phyloP scores from a whole-genome alignment of 2,113 vertebrate species.

The Microtus oregoni region DNA sequence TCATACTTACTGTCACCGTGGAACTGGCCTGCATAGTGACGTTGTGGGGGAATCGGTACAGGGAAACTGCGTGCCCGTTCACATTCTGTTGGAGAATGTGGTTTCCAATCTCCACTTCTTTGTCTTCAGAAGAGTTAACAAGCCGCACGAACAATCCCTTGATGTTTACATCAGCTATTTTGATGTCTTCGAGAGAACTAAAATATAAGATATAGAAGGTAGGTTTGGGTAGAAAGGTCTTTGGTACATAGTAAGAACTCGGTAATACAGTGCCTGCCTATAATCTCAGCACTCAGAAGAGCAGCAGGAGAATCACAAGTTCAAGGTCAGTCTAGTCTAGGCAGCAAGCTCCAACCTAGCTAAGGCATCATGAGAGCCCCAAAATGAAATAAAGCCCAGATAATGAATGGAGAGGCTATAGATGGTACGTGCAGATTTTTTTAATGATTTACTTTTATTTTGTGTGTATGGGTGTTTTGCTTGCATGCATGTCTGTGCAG shows the following conservation, averaged over 20 bases:
- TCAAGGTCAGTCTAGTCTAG: not conserved
- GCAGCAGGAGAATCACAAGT: not conserved
- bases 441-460: not conserved
- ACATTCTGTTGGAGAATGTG: slow-evolving; percentile 82
- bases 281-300: not conserved
- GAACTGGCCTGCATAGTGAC: slow-evolving; percentile 71
- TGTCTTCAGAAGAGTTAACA: slow-evolving; percentile 75
- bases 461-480: not conserved
- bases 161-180: slow-evolving; percentile 81
- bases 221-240: not conserved
- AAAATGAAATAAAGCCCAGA: not conserved
- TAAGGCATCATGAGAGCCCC: too few relatives aligned
- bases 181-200: slow-evolving; percentile 80
- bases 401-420: not conserved
- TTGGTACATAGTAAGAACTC: slow-evolving; percentile 7
- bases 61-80: slow-evolving; percentile 61
- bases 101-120: slow-evolving; percentile 80
- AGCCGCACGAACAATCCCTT: slow-evolving; percentile 79
- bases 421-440: not conserved
- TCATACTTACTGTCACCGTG: slow-evolving; percentile 77
- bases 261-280: not conserved
- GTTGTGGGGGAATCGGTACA: slow-evolving; percentile 73
- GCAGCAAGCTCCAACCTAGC: not conserved
- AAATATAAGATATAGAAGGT: slow-evolving; percentile 50
- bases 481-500: too few relatives aligned